Evolutionary conservation across 1,140 invertebrate species (phyloP).

Genomic region (Euura saliciscinereae): DNA sequence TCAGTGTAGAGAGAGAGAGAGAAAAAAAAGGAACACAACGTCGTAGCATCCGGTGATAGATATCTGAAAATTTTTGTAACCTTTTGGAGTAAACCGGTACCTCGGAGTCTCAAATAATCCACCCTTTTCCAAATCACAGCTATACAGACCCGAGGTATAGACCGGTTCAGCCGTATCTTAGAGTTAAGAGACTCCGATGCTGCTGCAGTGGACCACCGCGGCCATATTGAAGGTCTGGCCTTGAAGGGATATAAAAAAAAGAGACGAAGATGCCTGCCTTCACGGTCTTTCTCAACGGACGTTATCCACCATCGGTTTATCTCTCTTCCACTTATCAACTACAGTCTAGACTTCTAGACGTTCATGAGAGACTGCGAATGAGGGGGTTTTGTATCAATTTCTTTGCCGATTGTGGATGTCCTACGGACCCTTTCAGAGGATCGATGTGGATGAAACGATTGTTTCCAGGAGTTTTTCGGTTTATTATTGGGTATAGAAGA

Average conservation of each 20-base stretch:
- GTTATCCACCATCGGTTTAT: not conserved
- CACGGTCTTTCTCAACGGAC: not conserved
- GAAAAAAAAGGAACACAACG: too few relatives aligned
- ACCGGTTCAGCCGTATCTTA: not conserved
- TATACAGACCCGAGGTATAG: not conserved
- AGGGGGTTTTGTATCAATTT: not conserved
- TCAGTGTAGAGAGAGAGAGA: too few relatives aligned
- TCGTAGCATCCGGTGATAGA: too few relatives aligned
- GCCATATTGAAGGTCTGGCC: slow-evolving; percentile 56
- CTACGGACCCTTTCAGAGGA: not conserved
- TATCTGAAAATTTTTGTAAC: too few relatives aligned
- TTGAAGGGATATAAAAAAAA: slow-evolving; percentile 54
- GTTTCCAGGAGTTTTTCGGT: too few relatives aligned
- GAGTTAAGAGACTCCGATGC: not conserved
- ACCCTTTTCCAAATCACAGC: too few relatives aligned
- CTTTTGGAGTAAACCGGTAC: too few relatives aligned
- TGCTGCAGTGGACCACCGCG: slow-evolving; percentile 42
- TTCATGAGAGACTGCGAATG: not conserved
- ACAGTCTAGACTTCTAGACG: not conserved
- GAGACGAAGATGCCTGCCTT: not conserved
- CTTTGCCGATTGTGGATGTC: not conserved
- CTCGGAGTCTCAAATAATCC: too few relatives aligned
- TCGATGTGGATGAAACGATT: too few relatives aligned
- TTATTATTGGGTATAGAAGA: too few relatives aligned
- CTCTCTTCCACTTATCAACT: slow-evolving; percentile 2